These are phyloP conservation scores for Drosophila seclusa DNA, from an alignment of 2,888 invertebrate species.

Conservation along the genomic window DNA sequence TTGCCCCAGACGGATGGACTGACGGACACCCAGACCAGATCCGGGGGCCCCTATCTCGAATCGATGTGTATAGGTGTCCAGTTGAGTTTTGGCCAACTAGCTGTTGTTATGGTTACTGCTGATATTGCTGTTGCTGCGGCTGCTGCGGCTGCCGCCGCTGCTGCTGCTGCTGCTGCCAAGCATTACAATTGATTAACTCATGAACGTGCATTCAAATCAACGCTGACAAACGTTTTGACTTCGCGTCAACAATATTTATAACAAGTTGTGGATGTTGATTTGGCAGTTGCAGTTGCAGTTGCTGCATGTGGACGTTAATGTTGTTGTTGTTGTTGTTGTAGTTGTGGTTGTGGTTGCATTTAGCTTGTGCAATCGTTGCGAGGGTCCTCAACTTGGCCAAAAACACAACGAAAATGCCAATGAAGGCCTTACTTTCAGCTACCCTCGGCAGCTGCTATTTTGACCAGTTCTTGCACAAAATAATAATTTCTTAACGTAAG, in stretches of 20 bases:
- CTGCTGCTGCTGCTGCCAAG: slow-evolving; percentile 21
- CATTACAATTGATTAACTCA: slow-evolving; percentile 77
- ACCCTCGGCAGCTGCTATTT: slow-evolving; percentile 8
- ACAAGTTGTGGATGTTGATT: slow-evolving; percentile 51
- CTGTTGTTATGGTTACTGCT: slow-evolving; percentile 16
- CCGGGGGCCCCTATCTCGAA: slow-evolving; percentile 14
- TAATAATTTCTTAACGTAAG: background rate
- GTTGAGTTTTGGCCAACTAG: slow-evolving; percentile 30
- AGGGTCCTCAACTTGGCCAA: slow-evolving; percentile 23
- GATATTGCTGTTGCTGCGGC: background rate
- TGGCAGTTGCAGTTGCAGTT: slow-evolving; percentile 3
- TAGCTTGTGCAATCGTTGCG: slow-evolving; percentile 16
- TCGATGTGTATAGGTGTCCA: slow-evolving; percentile 46
- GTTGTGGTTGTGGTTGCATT: slow-evolving; percentile 16
- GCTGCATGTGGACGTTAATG: slow-evolving; percentile 29
- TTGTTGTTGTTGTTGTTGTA: background rate
- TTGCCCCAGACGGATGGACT: slow-evolving; percentile 30
- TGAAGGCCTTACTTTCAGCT: slow-evolving; percentile 2
- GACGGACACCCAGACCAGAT: slow-evolving; percentile 19
- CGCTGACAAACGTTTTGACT: slow-evolving; percentile 73
- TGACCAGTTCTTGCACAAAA: slow-evolving; percentile 2
- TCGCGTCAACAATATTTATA: slow-evolving; percentile 74
- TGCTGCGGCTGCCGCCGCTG: slow-evolving; percentile 5
- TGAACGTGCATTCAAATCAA: slow-evolving; percentile 75
- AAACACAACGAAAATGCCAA: slow-evolving; percentile 31